These are phyloP conservation scores for Brachyopa scutellaris DNA, from an alignment of 2,888 invertebrate genomes.

Conservation along the genomic window DNA sequence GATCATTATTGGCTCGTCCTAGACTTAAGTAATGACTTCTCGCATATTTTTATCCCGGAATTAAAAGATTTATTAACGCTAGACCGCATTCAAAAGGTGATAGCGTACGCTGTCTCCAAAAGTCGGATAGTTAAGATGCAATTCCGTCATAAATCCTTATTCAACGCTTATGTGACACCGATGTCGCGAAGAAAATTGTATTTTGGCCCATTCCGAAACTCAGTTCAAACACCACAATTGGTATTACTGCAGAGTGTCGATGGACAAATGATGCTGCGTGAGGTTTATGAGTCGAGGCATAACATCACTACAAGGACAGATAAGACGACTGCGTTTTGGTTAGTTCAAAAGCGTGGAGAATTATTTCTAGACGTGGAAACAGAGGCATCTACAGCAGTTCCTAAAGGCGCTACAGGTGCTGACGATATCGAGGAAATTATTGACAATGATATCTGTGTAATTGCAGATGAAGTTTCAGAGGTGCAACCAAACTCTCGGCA, in stretches of 20 bases:
- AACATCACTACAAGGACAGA: constrained; percentile 73
- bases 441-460: background rate
- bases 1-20: constrained; percentile 81
- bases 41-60: constrained; percentile 80
- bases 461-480: background rate
- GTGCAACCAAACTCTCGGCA: background rate
- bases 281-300: constrained; percentile 79
- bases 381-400: background rate
- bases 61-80: constrained; percentile 79
- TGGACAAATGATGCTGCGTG: constrained; percentile 79
- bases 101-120: constrained; percentile 76
- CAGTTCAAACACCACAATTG: constrained; percentile 76
- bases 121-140: constrained; percentile 79
- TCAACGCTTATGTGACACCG: constrained; percentile 79
- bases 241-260: constrained; percentile 80
- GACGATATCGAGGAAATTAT: background rate
- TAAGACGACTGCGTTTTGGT: constrained; percentile 79
- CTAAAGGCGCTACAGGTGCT: background rate
- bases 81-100: constrained; percentile 79
- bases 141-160: constrained; percentile 77
- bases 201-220: constrained; percentile 78
- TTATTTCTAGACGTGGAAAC: constrained; percentile 76
- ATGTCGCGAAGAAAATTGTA: constrained; percentile 78
- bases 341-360: constrained; percentile 77
- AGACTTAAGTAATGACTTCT: constrained; percentile 80